These are phyloP conservation scores for Corythaeola cristata DNA, from an alignment of 2,113 vertebrate species.

Conservation along the genomic window DNA sequence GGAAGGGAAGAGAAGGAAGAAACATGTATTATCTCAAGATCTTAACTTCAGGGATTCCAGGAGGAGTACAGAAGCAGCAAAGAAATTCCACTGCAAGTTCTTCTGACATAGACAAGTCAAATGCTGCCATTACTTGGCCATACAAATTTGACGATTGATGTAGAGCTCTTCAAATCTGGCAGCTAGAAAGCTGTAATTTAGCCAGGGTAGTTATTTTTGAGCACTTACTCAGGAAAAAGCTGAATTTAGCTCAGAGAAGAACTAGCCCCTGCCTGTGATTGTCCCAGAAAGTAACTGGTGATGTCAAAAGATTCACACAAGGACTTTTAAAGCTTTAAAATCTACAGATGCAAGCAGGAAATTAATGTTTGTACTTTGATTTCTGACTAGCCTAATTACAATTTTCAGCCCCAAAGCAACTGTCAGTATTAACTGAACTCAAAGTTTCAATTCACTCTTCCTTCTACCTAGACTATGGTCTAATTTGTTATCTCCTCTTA, in stretches of 20 bases:
- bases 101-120: not conserved
- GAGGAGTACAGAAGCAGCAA: not conserved
- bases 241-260: conserved; percentile 57
- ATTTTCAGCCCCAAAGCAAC: conserved; percentile 5
- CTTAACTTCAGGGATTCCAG: not conserved
- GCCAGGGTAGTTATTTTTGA: conserved; percentile 60
- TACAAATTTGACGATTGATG: not conserved
- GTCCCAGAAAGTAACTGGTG: conserved; percentile 47
- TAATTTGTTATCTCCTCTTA: not conserved
- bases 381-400: conserved; percentile 30
- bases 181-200: conserved; percentile 40
- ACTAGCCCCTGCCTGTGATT: conserved; percentile 38
- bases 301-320: not conserved
- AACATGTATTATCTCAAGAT: not conserved
- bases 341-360: conserved; percentile 30
- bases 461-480: not conserved
- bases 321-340: conserved; percentile 39
- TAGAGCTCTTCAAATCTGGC: not conserved
- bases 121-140: not conserved
- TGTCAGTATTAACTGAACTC: conserved; percentile 14
- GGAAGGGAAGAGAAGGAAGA: not conserved
- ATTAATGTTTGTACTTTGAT: conserved; percentile 8
- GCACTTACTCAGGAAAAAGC: conserved; percentile 43
- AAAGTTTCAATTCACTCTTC: not conserved
- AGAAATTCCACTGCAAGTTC: not conserved